phyloP scores from a whole-genome alignment of 2,113 vertebrate species.

The Megaleporinus macrocephalus region DNA sequence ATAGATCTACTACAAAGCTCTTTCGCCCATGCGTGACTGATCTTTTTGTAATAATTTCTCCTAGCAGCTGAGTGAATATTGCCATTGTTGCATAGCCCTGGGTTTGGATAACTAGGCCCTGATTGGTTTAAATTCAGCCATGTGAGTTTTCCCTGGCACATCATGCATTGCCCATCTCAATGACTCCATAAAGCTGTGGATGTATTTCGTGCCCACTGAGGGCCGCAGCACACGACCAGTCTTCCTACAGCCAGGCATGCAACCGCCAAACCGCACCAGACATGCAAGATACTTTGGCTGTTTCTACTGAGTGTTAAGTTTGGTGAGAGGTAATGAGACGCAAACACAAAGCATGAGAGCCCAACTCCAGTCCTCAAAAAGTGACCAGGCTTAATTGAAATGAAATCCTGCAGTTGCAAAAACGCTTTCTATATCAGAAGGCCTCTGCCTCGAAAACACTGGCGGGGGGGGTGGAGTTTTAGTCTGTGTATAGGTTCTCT shows the following conservation, averaged over 20 bases:
- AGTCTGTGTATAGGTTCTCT: too few species aligned
- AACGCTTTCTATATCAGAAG: too few species aligned
- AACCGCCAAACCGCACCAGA: background rate
- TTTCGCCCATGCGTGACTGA: too few species aligned
- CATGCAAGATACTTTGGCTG: background rate
- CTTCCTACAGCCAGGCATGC: background rate
- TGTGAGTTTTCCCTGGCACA: background rate
- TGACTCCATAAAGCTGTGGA: background rate
- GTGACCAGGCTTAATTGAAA: background rate
- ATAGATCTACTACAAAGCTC: too few species aligned
- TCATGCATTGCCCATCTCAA: slow-evolving; percentile 15
- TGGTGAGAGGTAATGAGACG: background rate
- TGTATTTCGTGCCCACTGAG: background rate
- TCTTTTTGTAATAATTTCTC: too few species aligned
- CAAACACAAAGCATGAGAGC: slow-evolving; percentile 1
- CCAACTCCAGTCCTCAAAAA: slow-evolving; percentile 34
- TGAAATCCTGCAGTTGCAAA: too few species aligned
- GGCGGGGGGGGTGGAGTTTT: too few species aligned
- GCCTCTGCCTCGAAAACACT: too few species aligned
- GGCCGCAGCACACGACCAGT: background rate
- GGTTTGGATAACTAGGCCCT: background rate
- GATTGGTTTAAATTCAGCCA: background rate
- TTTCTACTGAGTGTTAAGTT: background rate
- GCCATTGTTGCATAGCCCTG: background rate
- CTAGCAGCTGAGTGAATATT: too few species aligned